phyloP scores from a whole-genome alignment of 2,113 vertebrate species.

The Heterotis niloticus region DNA sequence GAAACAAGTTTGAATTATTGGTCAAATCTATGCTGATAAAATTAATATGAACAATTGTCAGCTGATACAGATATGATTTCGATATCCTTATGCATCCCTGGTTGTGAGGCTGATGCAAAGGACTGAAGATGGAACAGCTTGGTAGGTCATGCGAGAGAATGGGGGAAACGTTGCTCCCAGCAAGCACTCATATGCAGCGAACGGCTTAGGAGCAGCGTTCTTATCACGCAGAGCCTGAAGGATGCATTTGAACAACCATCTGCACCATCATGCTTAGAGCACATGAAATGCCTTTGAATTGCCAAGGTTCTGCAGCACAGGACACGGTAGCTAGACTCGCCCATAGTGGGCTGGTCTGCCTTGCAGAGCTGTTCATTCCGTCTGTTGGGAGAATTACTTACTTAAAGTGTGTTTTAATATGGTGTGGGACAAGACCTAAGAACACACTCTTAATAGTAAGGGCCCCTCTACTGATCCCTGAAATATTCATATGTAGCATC shows the following conservation, averaged over 20 bases:
- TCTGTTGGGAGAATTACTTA: slow-evolving; percentile 49
- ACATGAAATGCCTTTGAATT: slow-evolving; percentile 46
- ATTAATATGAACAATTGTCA: too few relatives aligned
- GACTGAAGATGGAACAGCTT: slow-evolving; percentile 18
- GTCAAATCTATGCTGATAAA: too few relatives aligned
- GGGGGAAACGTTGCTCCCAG: slow-evolving; percentile 21
- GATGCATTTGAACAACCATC: slow-evolving; percentile 58
- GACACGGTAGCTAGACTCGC: slow-evolving; percentile 31
- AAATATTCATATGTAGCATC: slow-evolving; percentile 62
- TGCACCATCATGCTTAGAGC: slow-evolving; percentile 42
- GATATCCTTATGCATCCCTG: too few relatives aligned
- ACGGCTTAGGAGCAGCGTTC: slow-evolving; percentile 55
- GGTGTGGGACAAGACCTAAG: slow-evolving; percentile 30
- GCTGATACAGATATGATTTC: too few relatives aligned
- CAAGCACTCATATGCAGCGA: slow-evolving; percentile 45
- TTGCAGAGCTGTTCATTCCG: slow-evolving; percentile 45
- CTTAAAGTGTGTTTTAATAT: slow-evolving; percentile 58
- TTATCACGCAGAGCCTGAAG: slow-evolving; percentile 59
- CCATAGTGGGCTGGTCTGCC: slow-evolving; percentile 50
- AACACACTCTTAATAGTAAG: slow-evolving; percentile 52
- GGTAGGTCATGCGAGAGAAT: slow-evolving; percentile 23
- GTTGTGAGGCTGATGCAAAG: slow-evolving; percentile 23
- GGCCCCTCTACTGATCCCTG: slow-evolving; percentile 51
- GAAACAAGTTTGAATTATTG: too few relatives aligned
- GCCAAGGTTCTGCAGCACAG: not conserved